Conservation (phyloP, 1,140 invertebrate genomes). For the Lasioglossum baleicum region DNA sequence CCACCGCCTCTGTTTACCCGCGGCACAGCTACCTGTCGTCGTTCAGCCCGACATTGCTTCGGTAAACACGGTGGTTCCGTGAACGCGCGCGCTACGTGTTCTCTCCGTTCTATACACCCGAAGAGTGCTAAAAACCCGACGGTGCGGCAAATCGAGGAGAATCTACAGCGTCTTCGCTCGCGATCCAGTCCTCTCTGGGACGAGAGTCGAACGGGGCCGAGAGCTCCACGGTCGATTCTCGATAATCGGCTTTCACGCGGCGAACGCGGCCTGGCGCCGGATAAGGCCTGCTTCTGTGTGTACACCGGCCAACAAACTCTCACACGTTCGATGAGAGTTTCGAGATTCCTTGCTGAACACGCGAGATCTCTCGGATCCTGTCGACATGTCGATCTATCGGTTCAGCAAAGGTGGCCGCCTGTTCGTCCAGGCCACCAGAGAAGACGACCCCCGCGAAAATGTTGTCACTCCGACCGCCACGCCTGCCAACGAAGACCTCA, state of each 20-base stretch:
- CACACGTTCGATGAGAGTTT: too few relatives aligned
- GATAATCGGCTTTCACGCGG: constrained; percentile 43
- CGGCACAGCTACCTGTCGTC: too few relatives aligned
- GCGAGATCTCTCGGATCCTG: too few relatives aligned
- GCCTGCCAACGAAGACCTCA: constrained; percentile 82
- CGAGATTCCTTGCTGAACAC: too few relatives aligned
- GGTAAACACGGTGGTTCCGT: too few relatives aligned
- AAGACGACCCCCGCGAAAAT: constrained; percentile 81
- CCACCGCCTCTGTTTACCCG: too few relatives aligned
- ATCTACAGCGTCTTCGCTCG: too few relatives aligned
- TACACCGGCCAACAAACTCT: too few relatives aligned
- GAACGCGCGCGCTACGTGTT: not conserved
- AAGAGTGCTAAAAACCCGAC: constrained; percentile 1
- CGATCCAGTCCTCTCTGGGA: not conserved
- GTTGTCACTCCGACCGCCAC: constrained; percentile 63
- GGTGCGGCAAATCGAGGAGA: not conserved
- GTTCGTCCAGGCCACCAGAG: constrained; percentile 89
- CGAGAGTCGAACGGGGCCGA: too few relatives aligned
- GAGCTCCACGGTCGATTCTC: not conserved
- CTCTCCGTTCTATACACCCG: too few relatives aligned
- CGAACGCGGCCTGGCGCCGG: not conserved
- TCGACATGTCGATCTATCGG: constrained; percentile 85
- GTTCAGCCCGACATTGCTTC: too few relatives aligned
- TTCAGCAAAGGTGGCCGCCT: constrained; percentile 87
- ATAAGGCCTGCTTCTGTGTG: constrained; percentile 24